phyloP scores from a whole-genome alignment of 2,797 vertebrate genomes.

The Girardinus metallicus region DNA sequence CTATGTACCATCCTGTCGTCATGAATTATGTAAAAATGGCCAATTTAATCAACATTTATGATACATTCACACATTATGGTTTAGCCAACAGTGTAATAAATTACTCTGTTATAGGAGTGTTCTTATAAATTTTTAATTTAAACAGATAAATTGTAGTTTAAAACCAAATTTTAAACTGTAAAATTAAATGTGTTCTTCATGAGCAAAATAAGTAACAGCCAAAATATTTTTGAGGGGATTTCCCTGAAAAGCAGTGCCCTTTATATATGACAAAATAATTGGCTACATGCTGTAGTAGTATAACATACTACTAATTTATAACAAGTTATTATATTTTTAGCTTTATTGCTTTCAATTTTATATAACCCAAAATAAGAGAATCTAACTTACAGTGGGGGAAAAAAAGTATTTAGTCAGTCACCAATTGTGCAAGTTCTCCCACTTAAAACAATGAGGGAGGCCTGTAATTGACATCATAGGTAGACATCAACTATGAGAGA shows the following conservation, averaged over 20 bases:
- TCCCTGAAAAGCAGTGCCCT: not conserved
- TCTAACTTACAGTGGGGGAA: no score
- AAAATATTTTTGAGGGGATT: not conserved
- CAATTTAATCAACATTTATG: not conserved
- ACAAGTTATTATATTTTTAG: not conserved
- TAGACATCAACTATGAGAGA: no score
- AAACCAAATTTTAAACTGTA: not conserved
- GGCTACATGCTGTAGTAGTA: not conserved
- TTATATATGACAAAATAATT: not conserved
- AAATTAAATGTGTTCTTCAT: not conserved
- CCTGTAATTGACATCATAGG: no score
- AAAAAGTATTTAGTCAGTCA: no score
- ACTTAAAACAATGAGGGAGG: no score
- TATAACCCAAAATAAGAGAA: not conserved
- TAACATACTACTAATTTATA: not conserved
- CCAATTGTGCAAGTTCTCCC: no score
- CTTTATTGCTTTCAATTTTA: not conserved
- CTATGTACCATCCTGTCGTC: not conserved
- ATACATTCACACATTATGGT: not conserved
- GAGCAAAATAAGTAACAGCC: not conserved
- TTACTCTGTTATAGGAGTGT: not conserved
- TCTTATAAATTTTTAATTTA: no score
- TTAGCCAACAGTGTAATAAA: not conserved
- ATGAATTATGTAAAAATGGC: not conserved
- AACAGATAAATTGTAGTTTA: not conserved